Base-by-base conservation (phyloP, 2,888 invertebrate species). In the Yponomeuta malinellus region DNA sequence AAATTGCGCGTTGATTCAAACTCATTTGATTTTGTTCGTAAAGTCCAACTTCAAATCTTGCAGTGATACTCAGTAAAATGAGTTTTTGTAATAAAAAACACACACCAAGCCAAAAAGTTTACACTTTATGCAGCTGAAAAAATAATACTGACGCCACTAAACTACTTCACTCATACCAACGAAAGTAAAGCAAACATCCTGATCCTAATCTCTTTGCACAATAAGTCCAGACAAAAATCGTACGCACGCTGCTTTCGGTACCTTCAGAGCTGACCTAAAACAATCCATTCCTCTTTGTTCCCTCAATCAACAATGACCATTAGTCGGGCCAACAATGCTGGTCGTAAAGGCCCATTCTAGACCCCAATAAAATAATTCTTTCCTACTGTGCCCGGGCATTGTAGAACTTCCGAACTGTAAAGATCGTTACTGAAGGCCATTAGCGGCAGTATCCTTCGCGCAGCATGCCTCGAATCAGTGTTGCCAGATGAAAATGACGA, bases 321-420 rank as follows among this genome's bases (percentile, higher is more conserved):
- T 77, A 75, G 74, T 77, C 77, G 73, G 52, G 70, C 72, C 72
- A 78, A 88, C 87, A 88, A 88, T 75, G 74, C 71, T 52, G 23
- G 76, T 83, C 80, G 81, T 90, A 91, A 90, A 90, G 78, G 77
- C 80, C 78, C 78, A 88, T 90, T 90, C 84, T 86, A 79, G 80
- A 78, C 73, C 77, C 83, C 84, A 89, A 89, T 90, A 89, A 88
- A 86, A 79, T 83, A 80, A 90, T 90, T 87, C 78, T 74, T 81
- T 85, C 88, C 91, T 90, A 90, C 90, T 87, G 91, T 88, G 83
- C 81, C 77, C 76, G 73, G 72, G 79, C 74, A 85, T 88, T 88
- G 87, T 89, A 83, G 52, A 85, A 89, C 87, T 87, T 86, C 88
- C 87, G 86, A 90, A 86, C 87, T 86, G 85, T 87, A 84, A 82